Conservation (phyloP, 2,113 vertebrate species). For the Typhlomys cinereus region DNA sequence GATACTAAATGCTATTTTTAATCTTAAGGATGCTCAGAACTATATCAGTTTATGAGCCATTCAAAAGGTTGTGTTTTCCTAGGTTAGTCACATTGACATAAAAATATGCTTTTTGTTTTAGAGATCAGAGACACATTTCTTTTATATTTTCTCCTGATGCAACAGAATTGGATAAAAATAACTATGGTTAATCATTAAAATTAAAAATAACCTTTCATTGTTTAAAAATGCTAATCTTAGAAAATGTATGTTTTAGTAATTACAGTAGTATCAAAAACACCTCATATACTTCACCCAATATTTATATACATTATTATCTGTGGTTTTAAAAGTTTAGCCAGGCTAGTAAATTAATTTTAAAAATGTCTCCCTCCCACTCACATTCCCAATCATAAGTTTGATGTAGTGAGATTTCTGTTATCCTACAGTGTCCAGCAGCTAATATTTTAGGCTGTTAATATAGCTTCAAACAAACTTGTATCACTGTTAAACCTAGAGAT, state of each 20-base stretch:
- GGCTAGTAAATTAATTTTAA: slow-evolving; percentile 1
- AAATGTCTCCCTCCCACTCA: not conserved
- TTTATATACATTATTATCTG: not conserved
- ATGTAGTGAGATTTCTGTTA: not conserved
- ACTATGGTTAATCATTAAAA: not conserved
- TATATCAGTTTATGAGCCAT: not conserved
- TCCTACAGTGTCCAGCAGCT: slow-evolving; percentile 60
- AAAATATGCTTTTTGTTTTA: not conserved
- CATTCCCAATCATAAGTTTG: not conserved
- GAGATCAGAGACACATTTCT: not conserved
- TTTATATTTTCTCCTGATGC: not conserved
- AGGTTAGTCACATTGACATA: not conserved
- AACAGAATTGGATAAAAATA: slow-evolving; percentile 9
- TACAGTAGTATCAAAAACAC: not conserved
- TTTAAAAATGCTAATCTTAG: slow-evolving; percentile 7
- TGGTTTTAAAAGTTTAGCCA: slow-evolving; percentile 4
- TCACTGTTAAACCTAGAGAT: slow-evolving; percentile 63
- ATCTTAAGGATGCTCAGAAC: not conserved
- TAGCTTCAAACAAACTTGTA: slow-evolving; percentile 70
- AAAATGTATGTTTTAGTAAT: not conserved
- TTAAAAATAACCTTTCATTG: not conserved
- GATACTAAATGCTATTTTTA: not conserved
- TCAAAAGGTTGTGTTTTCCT: not conserved
- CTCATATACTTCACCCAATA: not conserved
- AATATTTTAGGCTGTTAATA: slow-evolving; percentile 71